A percentile compares a stretch with the other conserved stretches of the same genome.
These are phyloP conservation scores for Gonocerus acuteangulatus DNA, from an alignment of 2,888 invertebrate species.

Conservation along the genomic window DNA sequence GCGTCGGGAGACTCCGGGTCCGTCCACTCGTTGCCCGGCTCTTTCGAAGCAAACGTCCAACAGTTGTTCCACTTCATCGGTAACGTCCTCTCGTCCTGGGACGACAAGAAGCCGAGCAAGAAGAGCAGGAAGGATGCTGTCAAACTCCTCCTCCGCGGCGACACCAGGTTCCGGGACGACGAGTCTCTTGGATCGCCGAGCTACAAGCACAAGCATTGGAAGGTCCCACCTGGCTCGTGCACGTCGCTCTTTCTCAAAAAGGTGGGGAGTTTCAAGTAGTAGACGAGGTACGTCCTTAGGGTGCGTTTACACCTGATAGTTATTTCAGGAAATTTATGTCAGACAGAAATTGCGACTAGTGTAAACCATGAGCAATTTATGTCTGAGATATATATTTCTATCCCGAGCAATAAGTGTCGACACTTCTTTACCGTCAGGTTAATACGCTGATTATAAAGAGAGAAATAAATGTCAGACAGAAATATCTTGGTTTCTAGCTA, in stretches of 20 bases:
- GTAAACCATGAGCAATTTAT: no score
- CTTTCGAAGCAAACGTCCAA: constrained; percentile 50
- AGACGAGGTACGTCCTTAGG: background rate
- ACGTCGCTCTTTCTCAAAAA: constrained; percentile 81
- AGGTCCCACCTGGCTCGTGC: constrained; percentile 76
- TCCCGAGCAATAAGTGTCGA: no score
- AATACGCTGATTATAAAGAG: no score
- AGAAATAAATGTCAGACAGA: no score
- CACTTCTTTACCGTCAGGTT: no score
- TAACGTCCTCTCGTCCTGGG: constrained; percentile 70
- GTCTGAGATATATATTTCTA: no score
- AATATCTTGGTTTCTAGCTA: no score
- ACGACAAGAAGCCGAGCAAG: constrained; percentile 40
- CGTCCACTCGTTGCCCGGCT: constrained; percentile 47
- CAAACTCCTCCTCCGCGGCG: constrained; percentile 37
- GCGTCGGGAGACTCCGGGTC: constrained; percentile 30
- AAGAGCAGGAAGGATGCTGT: constrained; percentile 36
- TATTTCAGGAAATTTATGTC: no score
- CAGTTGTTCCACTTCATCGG: constrained; percentile 75
- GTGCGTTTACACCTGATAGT: no score
- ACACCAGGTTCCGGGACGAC: constrained; percentile 35
- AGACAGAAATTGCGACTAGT: no score
- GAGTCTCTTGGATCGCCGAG: constrained; percentile 38
- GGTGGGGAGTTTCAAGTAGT: constrained; percentile 48
- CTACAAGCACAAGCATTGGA: constrained; percentile 66